These are phyloP conservation scores for Sebastes schlegelii DNA, from an alignment of 2,113 vertebrate genomes.

Conservation along the genomic window DNA sequence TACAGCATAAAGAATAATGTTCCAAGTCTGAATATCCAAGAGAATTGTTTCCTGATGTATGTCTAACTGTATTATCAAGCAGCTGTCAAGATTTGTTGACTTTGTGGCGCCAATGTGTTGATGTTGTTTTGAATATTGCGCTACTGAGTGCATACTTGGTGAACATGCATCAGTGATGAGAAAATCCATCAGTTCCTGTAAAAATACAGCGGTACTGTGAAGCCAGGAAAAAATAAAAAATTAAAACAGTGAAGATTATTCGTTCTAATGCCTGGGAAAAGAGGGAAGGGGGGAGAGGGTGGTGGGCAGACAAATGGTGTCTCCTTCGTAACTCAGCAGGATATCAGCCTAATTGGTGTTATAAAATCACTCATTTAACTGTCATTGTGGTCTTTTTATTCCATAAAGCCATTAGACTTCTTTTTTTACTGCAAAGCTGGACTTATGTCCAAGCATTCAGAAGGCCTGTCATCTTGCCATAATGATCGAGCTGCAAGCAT, in stretches of 20 bases:
- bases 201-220: not conserved
- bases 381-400: conserved; percentile 36
- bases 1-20: conserved; percentile 30
- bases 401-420: conserved; percentile 19
- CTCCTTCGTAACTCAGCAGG: conserved; percentile 32
- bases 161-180: conserved; percentile 20
- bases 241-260: not conserved
- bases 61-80: conserved; percentile 41
- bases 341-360: conserved; percentile 34
- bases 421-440: conserved; percentile 35
- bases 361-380: conserved; percentile 50
- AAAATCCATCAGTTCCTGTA: conserved; percentile 13
- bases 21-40: conserved; percentile 15
- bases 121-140: conserved; percentile 28
- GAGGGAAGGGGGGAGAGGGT: not conserved
- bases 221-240: not conserved
- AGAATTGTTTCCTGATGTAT: conserved; percentile 48
- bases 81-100: conserved; percentile 42
- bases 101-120: conserved; percentile 20
- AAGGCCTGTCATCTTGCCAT: conserved; percentile 48
- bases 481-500: conserved; percentile 34
- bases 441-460: conserved; percentile 39
- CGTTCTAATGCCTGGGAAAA: not conserved
- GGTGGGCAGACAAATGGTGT: conserved; percentile 8
- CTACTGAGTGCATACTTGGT: conserved; percentile 2